Evolutionary conservation across 2,888 invertebrate species (phyloP).

Genomic region (Ectemnius continuus): DNA sequence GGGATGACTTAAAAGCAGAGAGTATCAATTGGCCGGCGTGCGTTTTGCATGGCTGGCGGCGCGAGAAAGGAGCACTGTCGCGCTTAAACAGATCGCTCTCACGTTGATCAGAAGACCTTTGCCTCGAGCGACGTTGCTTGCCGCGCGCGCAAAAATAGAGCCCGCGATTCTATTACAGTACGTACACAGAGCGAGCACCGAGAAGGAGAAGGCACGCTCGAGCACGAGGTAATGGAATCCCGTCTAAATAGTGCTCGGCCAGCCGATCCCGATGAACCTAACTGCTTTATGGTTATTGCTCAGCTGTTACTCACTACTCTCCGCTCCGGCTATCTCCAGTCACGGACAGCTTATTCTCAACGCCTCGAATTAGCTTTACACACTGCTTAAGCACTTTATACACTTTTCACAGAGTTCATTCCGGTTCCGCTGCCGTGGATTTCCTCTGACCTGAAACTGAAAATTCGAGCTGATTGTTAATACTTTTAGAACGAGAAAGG

Average conservation of each 20-base stretch:
- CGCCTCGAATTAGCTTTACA: too few species aligned
- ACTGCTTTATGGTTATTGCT: too few species aligned
- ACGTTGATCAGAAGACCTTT: slow-evolving; percentile 54
- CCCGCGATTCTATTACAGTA: slow-evolving; percentile 17
- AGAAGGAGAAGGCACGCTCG: slow-evolving; percentile 4
- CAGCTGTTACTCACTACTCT: too few species aligned
- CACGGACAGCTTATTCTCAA: too few species aligned
- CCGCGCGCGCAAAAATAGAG: slow-evolving; percentile 46
- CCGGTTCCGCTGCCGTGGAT: too few species aligned
- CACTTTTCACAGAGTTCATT: too few species aligned
- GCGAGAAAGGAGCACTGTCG: slow-evolving; percentile 33
- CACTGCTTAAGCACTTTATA: too few species aligned
- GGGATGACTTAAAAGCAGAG: neutral
- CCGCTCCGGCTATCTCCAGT: too few species aligned
- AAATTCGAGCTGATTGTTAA: too few species aligned
- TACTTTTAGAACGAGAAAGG: too few species aligned
- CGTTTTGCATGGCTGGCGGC: slow-evolving; percentile 36
- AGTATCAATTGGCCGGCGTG: slow-evolving; percentile 24
- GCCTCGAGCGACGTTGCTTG: slow-evolving; percentile 18
- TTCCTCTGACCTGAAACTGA: too few species aligned
- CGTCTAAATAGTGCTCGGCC: slow-evolving; percentile 6
- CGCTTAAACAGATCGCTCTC: slow-evolving; percentile 31
- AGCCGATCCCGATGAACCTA: neutral
- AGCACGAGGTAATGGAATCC: slow-evolving; percentile 42
- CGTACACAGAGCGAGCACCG: slow-evolving; percentile 1